A percentile compares a stretch with the other conserved stretches of the same genome.
These are phyloP conservation scores for Idaea dimidiata DNA, from an alignment of 2,888 invertebrate genomes.

Conservation along the genomic window DNA sequence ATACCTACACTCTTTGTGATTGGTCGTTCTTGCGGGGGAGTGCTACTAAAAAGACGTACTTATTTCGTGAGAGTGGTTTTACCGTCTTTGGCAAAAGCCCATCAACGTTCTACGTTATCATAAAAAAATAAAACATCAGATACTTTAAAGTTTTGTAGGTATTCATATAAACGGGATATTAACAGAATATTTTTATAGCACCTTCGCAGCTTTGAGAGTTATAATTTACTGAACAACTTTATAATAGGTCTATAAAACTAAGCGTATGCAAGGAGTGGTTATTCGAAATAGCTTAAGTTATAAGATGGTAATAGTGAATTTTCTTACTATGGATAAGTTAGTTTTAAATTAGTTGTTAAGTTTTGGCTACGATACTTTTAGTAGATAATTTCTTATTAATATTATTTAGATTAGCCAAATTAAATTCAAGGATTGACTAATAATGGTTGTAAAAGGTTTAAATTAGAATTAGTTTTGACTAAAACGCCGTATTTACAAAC, in stretches of 20 bases:
- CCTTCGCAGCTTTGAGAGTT: neutral
- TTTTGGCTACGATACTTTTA: neutral
- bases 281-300: neutral
- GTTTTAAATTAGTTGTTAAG: neutral
- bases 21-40: too few relatives aligned
- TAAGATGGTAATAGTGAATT: neutral
- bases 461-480: too few relatives aligned
- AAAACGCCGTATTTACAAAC: too few relatives aligned
- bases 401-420: neutral
- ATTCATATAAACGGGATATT: neutral
- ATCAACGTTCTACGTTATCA: neutral
- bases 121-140: neutral
- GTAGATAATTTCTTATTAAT: neutral
- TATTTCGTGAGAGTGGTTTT: too few relatives aligned
- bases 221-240: neutral
- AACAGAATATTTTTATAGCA: neutral
- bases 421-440: too few relatives aligned
- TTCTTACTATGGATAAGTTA: neutral
- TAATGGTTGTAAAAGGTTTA: too few relatives aligned
- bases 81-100: too few relatives aligned
- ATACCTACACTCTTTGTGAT: too few relatives aligned
- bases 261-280: neutral
- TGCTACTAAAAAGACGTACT: too few relatives aligned
- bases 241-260: slow-evolving; percentile 1
- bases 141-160: neutral